Base-by-base conservation (phyloP, 2,888 invertebrate species). In the Chrysolina americana region DNA sequence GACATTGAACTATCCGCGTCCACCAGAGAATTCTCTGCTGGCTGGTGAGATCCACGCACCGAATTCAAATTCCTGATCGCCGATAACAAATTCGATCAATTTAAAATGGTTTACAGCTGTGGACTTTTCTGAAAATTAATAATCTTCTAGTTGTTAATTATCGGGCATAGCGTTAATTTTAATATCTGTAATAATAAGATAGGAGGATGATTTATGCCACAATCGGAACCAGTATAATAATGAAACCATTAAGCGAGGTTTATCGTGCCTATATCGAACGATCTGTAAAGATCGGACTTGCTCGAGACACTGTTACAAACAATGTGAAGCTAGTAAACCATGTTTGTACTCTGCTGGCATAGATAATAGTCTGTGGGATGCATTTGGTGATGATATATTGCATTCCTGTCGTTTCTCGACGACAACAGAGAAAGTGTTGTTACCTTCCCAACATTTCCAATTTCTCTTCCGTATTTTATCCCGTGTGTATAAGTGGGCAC, bases 181-280 rank as follows among this genome's bases (percentile, higher is more conserved):
- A 80, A 81, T 82, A 81, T 80, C 77, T 76, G 79, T 76, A 80
- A 82, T 82, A 82, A 82, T 80, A 78, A 81, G 80, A 82, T 80
- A 74, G 70, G 68, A 79, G 70, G 75, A 80, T 83, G 83, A 83
- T 82, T 82, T 82, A 83, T 82, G 77, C 77, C 74, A 80, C 79
- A 81, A 81, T 83, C 83, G 80, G 78, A 82, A 84, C 81, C 79
- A 79, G 82, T 84, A 83, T 82, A 83, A 83, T 84, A 84, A 84
- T 84, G 83, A 84, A 84, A 84, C 84, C 83, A 84, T 84, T 84
- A 84, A 82, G 80, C 79, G 76, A 79, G 75, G 28, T 81, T 84
- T 83, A 84, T 83, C 83, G 82, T 84, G 83, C 81, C 82, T 83
- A 83, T 82, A 82, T 81, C 79, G 80, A 79, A 81, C 81, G 81